A percentile compares a stretch with the other conserved stretches of the same genome.
These are phyloP conservation scores for Odontocolon sp. DNA, from an alignment of 2,888 invertebrate species.

Conservation along the genomic window DNA sequence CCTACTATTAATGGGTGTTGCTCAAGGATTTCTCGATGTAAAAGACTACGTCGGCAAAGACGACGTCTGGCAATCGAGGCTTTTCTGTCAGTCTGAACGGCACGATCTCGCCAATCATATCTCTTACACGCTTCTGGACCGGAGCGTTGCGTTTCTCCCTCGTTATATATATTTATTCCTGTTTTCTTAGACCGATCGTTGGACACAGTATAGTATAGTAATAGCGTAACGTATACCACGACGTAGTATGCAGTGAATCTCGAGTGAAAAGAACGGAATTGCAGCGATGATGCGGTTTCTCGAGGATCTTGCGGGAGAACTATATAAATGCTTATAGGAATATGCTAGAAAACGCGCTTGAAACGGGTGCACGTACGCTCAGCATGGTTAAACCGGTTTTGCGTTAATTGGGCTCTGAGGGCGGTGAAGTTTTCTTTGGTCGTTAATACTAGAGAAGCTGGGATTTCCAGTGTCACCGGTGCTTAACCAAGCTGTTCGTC, in stretches of 20 bases:
- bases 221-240: not conserved
- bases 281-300: conserved; percentile 10
- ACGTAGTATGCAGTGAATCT: not conserved
- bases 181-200: conserved; percentile 20
- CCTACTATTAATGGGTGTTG: not conserved
- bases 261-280: conserved; percentile 27
- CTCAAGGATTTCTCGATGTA: not conserved
- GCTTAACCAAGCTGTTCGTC: conserved; percentile 9
- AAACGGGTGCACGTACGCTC: conserved; percentile 42
- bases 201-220: not conserved
- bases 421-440: conserved; percentile 50
- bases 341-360: conserved; percentile 25
- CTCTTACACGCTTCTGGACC: conserved; percentile 2
- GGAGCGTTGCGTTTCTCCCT: conserved; percentile 6
- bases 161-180: conserved; percentile 32
- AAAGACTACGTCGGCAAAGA: not conserved
- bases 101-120: conserved; percentile 8
- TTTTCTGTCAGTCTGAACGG: conserved; percentile 28
- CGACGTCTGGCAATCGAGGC: conserved; percentile 4
- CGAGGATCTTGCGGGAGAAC: conserved; percentile 22
- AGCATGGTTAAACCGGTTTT: conserved; percentile 37
- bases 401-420: conserved; percentile 54
- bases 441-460: conserved; percentile 37
- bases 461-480: conserved; percentile 54
- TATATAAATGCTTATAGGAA: not conserved